phyloP scores from a whole-genome alignment of 2,888 invertebrate species.

The Amiota mariae region DNA sequence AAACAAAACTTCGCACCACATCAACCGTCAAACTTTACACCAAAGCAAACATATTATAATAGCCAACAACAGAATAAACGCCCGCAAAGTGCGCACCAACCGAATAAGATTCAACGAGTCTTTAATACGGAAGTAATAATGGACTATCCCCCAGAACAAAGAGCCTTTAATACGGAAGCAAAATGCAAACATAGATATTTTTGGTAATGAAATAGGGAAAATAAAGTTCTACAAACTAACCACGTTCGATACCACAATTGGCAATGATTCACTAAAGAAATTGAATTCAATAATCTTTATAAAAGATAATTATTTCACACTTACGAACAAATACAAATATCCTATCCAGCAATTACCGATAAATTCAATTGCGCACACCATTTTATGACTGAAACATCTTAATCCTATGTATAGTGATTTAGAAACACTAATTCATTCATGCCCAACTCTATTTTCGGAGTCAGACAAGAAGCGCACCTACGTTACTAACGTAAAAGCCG shows the following conservation, averaged over 20 bases:
- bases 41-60: too few species aligned
- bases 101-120: too few species aligned
- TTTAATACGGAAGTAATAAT: too few species aligned
- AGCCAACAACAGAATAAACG: too few species aligned
- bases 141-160: too few species aligned
- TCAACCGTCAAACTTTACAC: too few species aligned
- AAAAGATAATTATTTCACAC: background rate
- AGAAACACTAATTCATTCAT: background rate
- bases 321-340: background rate
- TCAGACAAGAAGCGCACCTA: slow-evolving; percentile 8
- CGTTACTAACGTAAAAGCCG: slow-evolving; percentile 54
- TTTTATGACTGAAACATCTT: background rate
- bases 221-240: background rate
- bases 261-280: too few species aligned
- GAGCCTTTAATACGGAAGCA: too few species aligned
- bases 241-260: background rate
- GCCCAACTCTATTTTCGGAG: background rate
- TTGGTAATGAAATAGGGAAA: background rate
- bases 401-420: background rate
- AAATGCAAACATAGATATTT: slow-evolving; percentile 8
- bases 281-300: background rate
- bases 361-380: background rate
- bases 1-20: too few species aligned
- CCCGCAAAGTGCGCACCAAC: too few species aligned
- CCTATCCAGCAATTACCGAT: background rate